Evolutionary conservation across 2,888 invertebrate genomes (phyloP).

Genomic region (Polyploca ridens): DNA sequence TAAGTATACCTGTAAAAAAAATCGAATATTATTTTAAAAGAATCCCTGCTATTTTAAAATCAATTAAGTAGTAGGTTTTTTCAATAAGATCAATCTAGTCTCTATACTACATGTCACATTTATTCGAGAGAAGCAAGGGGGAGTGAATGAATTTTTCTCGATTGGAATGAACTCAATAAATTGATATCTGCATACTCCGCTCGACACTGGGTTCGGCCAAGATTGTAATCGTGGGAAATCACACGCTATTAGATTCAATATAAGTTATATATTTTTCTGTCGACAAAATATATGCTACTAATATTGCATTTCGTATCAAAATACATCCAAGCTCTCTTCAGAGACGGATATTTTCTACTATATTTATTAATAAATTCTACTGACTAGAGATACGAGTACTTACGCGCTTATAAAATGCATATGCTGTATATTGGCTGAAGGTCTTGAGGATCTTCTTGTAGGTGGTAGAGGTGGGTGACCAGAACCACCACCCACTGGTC

Average conservation of each 20-base stretch:
- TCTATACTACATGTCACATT: not conserved
- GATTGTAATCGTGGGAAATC: not conserved
- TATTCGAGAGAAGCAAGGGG: not conserved
- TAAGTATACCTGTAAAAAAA: too few relatives aligned
- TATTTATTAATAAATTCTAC: too few relatives aligned
- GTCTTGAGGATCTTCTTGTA: constrained; percentile 82
- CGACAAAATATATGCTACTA: not conserved
- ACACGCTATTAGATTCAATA: not conserved
- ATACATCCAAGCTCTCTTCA: too few relatives aligned
- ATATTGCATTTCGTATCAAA: too few relatives aligned
- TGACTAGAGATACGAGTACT: constrained; percentile 59
- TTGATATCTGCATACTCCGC: constrained; percentile 14
- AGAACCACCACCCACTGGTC: constrained; percentile 47
- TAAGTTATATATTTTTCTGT: constrained; percentile 5
- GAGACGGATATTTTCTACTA: too few relatives aligned
- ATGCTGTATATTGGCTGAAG: constrained; percentile 84
- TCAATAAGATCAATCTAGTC: too few relatives aligned
- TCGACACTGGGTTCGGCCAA: not conserved
- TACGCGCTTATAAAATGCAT: constrained; percentile 88
- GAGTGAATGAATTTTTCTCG: constrained; percentile 19
- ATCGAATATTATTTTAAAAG: too few relatives aligned
- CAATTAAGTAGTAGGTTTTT: too few relatives aligned
- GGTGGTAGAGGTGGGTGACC: constrained; percentile 82
- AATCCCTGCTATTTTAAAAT: too few relatives aligned
- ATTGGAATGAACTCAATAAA: constrained; percentile 27